phyloP scores from a whole-genome alignment of 2,797 vertebrate species.

The Lindbergichthys nudifrons region DNA sequence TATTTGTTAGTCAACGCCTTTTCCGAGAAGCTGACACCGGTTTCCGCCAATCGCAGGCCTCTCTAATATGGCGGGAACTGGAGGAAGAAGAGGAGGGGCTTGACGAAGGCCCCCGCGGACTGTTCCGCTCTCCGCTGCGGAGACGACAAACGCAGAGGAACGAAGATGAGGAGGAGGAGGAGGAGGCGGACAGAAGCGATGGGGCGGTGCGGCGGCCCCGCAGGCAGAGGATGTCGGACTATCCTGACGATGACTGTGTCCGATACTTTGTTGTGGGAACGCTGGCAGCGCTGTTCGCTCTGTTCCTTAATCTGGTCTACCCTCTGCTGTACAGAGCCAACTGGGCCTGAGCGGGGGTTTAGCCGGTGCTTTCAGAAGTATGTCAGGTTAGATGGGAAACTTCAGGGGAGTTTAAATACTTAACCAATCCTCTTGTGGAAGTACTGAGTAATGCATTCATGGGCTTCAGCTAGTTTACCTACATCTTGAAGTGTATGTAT shows the following conservation, averaged over 20 bases:
- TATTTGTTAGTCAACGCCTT: conserved; percentile 73
- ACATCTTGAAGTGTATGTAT: neutral
- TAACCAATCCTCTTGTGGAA: neutral
- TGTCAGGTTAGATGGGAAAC: neutral
- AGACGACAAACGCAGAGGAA: conserved; percentile 61
- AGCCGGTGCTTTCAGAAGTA: neutral
- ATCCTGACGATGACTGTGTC: conserved; percentile 89
- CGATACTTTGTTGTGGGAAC: conserved; percentile 94
- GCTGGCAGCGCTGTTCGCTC: conserved; percentile 89
- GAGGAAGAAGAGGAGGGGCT: conserved; percentile 93
- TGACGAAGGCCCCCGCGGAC: conserved; percentile 64
- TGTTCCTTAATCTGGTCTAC: conserved; percentile 93
- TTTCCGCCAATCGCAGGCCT: conserved; percentile 99
- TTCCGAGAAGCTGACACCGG: conserved; percentile 92
- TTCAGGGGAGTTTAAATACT: neutral
- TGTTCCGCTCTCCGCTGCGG: conserved; percentile 72
- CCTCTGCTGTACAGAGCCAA: conserved; percentile 88
- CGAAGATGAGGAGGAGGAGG: conserved; percentile 74
- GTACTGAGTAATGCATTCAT: neutral
- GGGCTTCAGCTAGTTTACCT: neutral
- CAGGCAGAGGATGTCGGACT: conserved; percentile 79
- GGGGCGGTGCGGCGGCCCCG: conserved; percentile 73
- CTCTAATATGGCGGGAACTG: conserved; percentile 99
- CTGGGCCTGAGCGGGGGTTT: conserved; percentile 78
- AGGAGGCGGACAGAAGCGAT: conserved; percentile 82